Base-by-base conservation (phyloP, 1,140 invertebrate genomes). In the Lutraria rhynchaena region DNA sequence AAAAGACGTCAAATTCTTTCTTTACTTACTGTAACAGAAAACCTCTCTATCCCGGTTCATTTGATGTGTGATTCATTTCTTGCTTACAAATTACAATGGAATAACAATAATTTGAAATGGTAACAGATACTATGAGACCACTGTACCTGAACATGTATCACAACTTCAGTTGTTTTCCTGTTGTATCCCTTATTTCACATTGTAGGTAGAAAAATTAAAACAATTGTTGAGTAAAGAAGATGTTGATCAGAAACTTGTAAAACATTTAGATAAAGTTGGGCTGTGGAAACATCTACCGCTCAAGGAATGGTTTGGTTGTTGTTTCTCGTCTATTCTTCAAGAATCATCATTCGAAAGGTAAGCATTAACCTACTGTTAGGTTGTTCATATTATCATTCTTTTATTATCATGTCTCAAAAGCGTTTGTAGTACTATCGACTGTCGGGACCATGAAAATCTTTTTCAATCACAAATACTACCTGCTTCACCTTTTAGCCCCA, bases 261-360 rank as follows among this genome's bases (percentile, higher is more conserved):
- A 83, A 35, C 89, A 90, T 78, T 76, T 91, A 11, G 75, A 73
- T 11, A 74, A 88, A n/a, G 80, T 87, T 55, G 69, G 86, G 17
- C 44, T 90, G 15, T 86, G 88, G 58, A 76, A 55, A 78, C 53
- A 51, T 51, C 82, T 90, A 17, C 89, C 89, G 19, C 57, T 91
- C 22, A 76, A 35, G 29, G 58, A 92, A 91, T 97, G 96, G 96
- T 96, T 96, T 89, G 94, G 94, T 83, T 95, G 94, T 57, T 96
- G 95, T 90, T 97, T 97, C 93, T 95, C 96, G 78, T 95, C 95
- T 53, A 93, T 96, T 19, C 93, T 98, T 51, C 95, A 95, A 87
- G 95, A 96, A 87, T 94, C 94, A 51, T 95, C 96, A 24, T 93
- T 97, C 80, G 95, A 94, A 85, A 96, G 95, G 95, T 96, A 93